A percentile compares a stretch with the other conserved stretches of the same genome.
Conservation (phyloP, 2,113 vertebrate genomes). For the Scortum barcoo region DNA sequence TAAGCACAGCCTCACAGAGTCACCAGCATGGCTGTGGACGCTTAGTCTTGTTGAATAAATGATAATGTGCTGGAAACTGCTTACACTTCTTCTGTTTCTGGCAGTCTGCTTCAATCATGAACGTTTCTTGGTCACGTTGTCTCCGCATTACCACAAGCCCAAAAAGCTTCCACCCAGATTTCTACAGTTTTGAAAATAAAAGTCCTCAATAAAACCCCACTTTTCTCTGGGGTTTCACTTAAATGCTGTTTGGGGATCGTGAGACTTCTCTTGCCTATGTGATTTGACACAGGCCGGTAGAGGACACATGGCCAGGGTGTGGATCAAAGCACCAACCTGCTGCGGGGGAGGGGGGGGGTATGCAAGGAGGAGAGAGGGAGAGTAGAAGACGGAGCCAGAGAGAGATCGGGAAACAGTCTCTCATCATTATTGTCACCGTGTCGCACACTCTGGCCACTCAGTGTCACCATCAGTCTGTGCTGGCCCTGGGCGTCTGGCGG, state of each 20-base stretch:
- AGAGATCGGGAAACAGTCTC: constrained; percentile 67
- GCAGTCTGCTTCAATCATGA: background rate
- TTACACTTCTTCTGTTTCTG: constrained; percentile 6
- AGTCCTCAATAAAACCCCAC: no score
- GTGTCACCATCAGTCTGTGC: constrained; percentile 69
- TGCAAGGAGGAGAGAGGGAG: constrained; percentile 18
- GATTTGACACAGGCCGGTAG: constrained; percentile 49
- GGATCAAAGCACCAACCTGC: constrained; percentile 42
- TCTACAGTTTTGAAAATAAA: background rate
- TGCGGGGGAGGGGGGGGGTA: constrained; percentile 39
- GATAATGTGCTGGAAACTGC: constrained; percentile 15
- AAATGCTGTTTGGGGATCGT: constrained; percentile 8
- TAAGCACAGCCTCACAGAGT: background rate
- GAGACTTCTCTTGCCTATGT: constrained; percentile 11
- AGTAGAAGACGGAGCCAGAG: constrained; percentile 29
- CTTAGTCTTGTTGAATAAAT: no score
- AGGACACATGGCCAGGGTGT: constrained; percentile 34
- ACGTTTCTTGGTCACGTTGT: background rate
- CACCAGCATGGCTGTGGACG: no score
- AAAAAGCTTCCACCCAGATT: background rate
- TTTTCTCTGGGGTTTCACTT: constrained; percentile 3
- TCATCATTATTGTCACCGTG: constrained; percentile 73
- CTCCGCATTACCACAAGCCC: background rate
- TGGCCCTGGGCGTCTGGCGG: constrained; percentile 70
- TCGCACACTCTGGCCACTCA: constrained; percentile 68